phyloP scores from a whole-genome alignment of 2,888 invertebrate species.

The Drosophila kuntzei region DNA sequence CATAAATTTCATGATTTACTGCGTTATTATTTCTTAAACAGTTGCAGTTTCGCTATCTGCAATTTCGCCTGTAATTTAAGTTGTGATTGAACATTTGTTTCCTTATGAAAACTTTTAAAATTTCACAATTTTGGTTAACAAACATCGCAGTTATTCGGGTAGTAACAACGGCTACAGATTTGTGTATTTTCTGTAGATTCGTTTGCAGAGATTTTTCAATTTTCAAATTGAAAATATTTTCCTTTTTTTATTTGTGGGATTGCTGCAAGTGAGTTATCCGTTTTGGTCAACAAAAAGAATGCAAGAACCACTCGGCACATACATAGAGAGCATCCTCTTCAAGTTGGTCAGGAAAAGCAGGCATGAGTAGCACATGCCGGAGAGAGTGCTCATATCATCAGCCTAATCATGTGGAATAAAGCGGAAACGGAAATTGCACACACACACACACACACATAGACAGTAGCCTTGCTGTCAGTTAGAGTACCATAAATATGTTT shows the following conservation, averaged over 20 bases:
- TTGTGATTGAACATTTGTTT: not conserved
- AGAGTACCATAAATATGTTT: conserved; percentile 17
- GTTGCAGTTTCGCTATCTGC: not conserved
- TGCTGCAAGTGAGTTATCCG: conserved; percentile 30
- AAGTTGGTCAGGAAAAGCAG: conserved; percentile 14
- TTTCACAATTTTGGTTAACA: not conserved
- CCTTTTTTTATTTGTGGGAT: not conserved
- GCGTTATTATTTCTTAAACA: not conserved
- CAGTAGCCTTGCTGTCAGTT: conserved; percentile 26
- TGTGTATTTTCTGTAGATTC: not conserved
- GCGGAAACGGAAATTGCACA: conserved; percentile 75
- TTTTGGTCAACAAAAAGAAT: conserved; percentile 9
- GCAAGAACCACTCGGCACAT: not conserved
- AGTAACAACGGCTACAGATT: not conserved
- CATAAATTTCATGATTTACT: no score
- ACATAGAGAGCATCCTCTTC: conserved; percentile 2
- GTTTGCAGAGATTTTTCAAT: conserved; percentile 1
- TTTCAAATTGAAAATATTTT: conserved; percentile 3
- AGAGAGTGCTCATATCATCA: conserved; percentile 57
- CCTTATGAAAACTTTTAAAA: not conserved
- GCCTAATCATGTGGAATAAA: conserved; percentile 78
- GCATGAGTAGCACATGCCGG: conserved; percentile 42
- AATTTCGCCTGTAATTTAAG: not conserved
- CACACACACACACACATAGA: conserved; percentile 32
- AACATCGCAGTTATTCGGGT: not conserved